Percentiles rank a stretch among this genome's conserved stretches.
Conservation (phyloP, 1,140 invertebrate species). For the Drosophila trapezifrons region DNA sequence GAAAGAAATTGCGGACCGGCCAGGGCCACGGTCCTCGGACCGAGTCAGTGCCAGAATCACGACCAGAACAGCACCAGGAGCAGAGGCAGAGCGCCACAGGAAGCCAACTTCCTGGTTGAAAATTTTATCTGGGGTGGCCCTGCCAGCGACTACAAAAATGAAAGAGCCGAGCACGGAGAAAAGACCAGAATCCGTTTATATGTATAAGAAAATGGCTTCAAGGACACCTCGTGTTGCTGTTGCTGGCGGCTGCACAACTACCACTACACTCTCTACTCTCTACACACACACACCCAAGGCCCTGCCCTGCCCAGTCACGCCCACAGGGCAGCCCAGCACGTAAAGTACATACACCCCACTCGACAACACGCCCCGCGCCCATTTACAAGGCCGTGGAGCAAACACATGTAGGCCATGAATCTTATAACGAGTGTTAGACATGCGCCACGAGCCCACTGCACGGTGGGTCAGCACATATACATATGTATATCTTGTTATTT, state of each 20-base stretch:
- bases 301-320: conserved; percentile 38
- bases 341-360: conserved; percentile 62
- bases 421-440: conserved; percentile 81
- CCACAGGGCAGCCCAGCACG: conserved; percentile 57
- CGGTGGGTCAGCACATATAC: not conserved
- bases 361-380: conserved; percentile 66
- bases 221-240: conserved; percentile 56
- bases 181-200: conserved; percentile 71
- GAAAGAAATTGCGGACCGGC: conserved; percentile 56
- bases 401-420: conserved; percentile 82
- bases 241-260: conserved; percentile 60
- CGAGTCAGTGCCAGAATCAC: conserved; percentile 17
- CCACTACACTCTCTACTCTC: conserved; percentile 10
- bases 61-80: conserved; percentile 20
- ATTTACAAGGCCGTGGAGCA: conserved; percentile 79
- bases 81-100: conserved; percentile 57
- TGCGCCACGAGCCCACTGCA: conserved; percentile 57
- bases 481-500: too few species aligned
- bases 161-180: conserved; percentile 21
- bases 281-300: conserved; percentile 13
- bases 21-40: conserved; percentile 31
- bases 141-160: conserved; percentile 47
- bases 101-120: conserved; percentile 78
- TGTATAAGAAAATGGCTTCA: conserved; percentile 81
- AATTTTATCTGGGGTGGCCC: conserved; percentile 70